Conservation (phyloP, 2,888 invertebrate species). For the Amiota communis region DNA sequence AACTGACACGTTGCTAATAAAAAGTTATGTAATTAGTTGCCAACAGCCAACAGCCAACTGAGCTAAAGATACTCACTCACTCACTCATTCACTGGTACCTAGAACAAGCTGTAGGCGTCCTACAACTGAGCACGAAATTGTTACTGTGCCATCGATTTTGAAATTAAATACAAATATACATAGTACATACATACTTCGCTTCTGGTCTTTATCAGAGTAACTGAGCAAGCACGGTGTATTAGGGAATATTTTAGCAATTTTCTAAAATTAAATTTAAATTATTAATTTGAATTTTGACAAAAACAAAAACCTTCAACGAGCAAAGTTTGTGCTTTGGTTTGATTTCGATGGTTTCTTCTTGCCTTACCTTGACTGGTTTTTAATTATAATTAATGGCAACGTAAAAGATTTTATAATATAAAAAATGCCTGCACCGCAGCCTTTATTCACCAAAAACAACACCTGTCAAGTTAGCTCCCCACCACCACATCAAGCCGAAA, state of each 20-base stretch:
- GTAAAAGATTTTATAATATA: constrained; percentile 11
- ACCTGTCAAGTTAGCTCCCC: no score
- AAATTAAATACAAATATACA: constrained; percentile 48
- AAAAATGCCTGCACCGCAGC: no score
- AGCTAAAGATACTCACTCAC: not conserved
- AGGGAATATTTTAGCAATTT: not conserved
- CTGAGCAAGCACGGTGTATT: not conserved
- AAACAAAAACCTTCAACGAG: not conserved
- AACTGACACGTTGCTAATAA: constrained; percentile 9
- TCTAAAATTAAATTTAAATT: constrained; percentile 50
- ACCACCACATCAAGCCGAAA: no score
- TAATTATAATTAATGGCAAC: constrained; percentile 52
- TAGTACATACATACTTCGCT: not conserved
- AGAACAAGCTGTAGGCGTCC: not conserved
- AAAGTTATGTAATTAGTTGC: constrained; percentile 26
- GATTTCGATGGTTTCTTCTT: not conserved
- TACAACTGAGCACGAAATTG: constrained; percentile 13
- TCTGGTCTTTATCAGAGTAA: not conserved
- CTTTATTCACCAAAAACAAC: no score
- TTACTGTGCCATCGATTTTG: constrained; percentile 57
- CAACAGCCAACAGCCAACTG: not conserved
- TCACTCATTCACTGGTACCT: constrained; percentile 7
- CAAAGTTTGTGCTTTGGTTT: not conserved
- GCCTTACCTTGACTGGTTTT: constrained; percentile 11
- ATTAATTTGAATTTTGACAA: constrained; percentile 29